A percentile compares a stretch with the other conserved stretches of the same genome.
phyloP scores from a whole-genome alignment of 1,140 invertebrate genomes.

The Liolophura sinensis region DNA sequence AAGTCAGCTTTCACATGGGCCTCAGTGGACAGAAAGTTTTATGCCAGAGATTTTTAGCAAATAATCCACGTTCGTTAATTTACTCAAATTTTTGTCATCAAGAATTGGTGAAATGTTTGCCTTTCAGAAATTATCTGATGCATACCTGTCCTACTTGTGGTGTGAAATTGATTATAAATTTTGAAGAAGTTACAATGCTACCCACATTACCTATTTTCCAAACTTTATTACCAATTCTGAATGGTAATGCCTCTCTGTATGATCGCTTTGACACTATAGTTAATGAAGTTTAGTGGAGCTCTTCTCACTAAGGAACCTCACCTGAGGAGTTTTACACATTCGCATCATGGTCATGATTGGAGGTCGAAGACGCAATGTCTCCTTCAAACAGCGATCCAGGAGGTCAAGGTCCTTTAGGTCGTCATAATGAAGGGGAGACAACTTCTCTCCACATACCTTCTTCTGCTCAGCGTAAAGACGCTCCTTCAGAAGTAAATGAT shows the following conservation, averaged over 20 bases:
- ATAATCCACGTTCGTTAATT: no score
- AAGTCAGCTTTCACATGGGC: no score
- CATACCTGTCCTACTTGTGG: no score
- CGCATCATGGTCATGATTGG: slow-evolving; percentile 53
- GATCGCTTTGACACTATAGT: not conserved
- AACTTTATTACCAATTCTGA: not conserved
- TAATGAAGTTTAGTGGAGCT: not conserved
- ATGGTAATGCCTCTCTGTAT: not conserved
- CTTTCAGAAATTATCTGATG: no score
- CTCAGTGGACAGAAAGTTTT: no score
- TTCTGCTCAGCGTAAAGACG: slow-evolving; percentile 31
- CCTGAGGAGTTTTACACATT: slow-evolving; percentile 39
- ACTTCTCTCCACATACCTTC: slow-evolving; percentile 24
- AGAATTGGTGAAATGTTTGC: no score
- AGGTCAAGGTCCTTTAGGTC: slow-evolving; percentile 37
- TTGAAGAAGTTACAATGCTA: no score
- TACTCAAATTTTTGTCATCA: no score
- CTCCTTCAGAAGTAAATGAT: no score
- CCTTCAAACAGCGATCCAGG: slow-evolving; percentile 46
- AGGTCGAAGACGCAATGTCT: slow-evolving; percentile 44
- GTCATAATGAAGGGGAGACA: slow-evolving; percentile 34
- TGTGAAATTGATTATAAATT: no score
- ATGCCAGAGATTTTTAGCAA: no score
- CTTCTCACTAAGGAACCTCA: slow-evolving; percentile 2
- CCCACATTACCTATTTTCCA: not conserved